These are phyloP conservation scores for Euleptes europaea DNA, from an alignment of 2,113 vertebrate genomes.

Conservation along the genomic window DNA sequence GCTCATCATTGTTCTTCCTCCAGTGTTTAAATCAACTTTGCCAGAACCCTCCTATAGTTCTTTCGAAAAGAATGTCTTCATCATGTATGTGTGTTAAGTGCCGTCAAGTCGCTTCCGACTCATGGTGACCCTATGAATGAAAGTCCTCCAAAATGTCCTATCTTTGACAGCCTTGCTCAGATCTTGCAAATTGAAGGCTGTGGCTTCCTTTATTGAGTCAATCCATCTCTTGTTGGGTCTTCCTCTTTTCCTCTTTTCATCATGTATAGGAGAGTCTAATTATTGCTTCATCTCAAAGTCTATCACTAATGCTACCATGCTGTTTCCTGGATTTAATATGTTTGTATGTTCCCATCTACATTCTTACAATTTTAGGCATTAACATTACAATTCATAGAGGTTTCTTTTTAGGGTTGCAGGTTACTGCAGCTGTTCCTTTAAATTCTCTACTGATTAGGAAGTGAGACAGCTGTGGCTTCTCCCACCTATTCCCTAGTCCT, in stretches of 20 bases:
- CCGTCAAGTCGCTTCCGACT: too few species aligned
- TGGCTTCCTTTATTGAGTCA: too few species aligned
- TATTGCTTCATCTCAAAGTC: background rate
- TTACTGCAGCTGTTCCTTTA: background rate
- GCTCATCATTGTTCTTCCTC: slow-evolving; percentile 6
- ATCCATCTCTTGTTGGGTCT: too few species aligned
- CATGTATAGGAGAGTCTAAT: background rate
- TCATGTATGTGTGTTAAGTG: too few species aligned
- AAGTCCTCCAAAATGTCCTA: too few species aligned
- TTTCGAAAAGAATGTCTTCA: too few species aligned
- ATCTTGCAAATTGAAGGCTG: too few species aligned
- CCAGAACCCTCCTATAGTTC: background rate
- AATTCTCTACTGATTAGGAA: background rate
- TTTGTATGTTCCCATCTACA: background rate
- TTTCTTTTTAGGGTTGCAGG: background rate
- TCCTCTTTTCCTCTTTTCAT: background rate
- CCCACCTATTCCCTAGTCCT: background rate
- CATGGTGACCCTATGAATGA: too few species aligned
- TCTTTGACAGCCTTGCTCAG: too few species aligned
- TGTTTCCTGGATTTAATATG: background rate
- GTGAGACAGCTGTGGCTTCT: background rate
- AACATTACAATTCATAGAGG: background rate
- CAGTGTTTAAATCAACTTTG: background rate
- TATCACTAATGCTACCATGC: background rate
- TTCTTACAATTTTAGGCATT: background rate